Percentiles rank a stretch among this genome's conserved stretches.
Conservation (phyloP, 2,797 vertebrate genomes). For the Hapalemur alaotrensis region DNA sequence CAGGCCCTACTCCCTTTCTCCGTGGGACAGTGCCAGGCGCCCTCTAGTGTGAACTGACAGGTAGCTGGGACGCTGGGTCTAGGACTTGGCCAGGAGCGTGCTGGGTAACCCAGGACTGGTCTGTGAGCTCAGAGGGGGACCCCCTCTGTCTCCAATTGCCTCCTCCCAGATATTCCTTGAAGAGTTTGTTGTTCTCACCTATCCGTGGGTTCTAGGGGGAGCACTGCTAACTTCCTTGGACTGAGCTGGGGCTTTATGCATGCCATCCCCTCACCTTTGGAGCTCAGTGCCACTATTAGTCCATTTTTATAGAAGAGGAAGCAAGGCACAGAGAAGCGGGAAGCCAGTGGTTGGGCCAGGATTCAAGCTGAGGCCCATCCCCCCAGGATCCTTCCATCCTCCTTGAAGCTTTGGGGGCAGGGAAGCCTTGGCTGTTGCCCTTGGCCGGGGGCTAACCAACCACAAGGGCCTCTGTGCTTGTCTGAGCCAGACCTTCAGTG, state of each 20-base stretch:
- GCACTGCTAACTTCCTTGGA: neutral
- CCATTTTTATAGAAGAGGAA: neutral
- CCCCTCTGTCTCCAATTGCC: neutral
- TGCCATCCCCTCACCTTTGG: neutral
- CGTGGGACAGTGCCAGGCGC: neutral
- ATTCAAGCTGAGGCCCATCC: neutral
- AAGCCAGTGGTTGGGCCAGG: neutral
- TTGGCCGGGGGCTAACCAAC: neutral
- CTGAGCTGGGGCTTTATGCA: neutral
- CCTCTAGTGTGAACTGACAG: neutral
- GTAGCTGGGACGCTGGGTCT: neutral
- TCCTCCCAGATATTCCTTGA: neutral
- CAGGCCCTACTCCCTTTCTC: neutral
- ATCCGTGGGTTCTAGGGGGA: neutral
- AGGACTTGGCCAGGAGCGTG: neutral
- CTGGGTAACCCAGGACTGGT: neutral
- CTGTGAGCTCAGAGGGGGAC: neutral
- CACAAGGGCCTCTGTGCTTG: neutral
- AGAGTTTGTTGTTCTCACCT: neutral
- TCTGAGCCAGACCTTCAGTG: neutral
- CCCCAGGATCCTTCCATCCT: neutral
- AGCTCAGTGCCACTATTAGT: neutral
- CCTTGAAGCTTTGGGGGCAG: neutral
- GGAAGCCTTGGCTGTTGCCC: neutral
- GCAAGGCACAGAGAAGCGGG: neutral